Evolutionary conservation across 2,113 vertebrate genomes (phyloP).

Genomic region (Mola mola): DNA sequence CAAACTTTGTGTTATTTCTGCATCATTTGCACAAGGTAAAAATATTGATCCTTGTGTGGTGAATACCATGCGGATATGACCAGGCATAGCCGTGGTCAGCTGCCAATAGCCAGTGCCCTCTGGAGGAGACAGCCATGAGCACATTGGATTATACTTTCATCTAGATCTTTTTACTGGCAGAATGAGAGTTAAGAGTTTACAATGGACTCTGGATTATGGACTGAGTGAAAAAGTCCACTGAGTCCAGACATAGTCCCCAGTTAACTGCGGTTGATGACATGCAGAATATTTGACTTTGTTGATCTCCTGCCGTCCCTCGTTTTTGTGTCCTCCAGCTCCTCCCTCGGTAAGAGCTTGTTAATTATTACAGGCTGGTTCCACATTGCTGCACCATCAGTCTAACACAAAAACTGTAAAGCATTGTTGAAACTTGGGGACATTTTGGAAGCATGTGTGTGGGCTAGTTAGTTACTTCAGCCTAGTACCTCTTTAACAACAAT

Average conservation of each 20-base stretch:
- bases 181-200: too few relatives aligned
- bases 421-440: conserved; percentile 41
- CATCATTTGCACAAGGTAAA: too few relatives aligned
- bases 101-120: too few relatives aligned
- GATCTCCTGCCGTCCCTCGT: conserved; percentile 41
- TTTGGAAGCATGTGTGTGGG: conserved; percentile 53
- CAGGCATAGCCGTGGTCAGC: too few relatives aligned
- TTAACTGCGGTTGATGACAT: conserved; percentile 18
- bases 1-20: not conserved
- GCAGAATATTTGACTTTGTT: conserved; percentile 38
- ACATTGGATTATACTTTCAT: too few relatives aligned
- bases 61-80: too few relatives aligned
- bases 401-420: conserved; percentile 59
- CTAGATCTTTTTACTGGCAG: too few relatives aligned
- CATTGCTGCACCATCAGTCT: conserved; percentile 68
- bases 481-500: conserved; percentile 48
- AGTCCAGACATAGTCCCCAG: conserved; percentile 21
- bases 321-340: conserved; percentile 50
- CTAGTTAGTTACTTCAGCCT: conserved; percentile 37
- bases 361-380: conserved; percentile 71
- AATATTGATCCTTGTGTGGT: too few relatives aligned
- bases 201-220: too few relatives aligned
- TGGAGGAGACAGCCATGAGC: too few relatives aligned
- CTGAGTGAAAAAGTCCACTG: conserved; percentile 21
- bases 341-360: conserved; percentile 65